Evolutionary conservation across 2,888 invertebrate species (phyloP), one percentile per base, ranked within the genome.

Genomic region (Ligdia adustata): DNA sequence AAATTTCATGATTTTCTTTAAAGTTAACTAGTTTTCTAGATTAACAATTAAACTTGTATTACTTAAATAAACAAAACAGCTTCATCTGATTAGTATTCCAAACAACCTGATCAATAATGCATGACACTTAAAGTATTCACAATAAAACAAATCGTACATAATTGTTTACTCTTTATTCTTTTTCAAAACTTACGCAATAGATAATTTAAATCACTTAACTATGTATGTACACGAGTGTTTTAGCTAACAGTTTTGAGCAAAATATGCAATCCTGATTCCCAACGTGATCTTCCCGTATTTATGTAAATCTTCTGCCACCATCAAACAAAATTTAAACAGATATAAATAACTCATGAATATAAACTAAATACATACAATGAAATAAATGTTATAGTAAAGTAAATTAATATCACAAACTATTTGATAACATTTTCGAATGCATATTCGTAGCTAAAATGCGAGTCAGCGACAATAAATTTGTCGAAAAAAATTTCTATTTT

Each of bases 191-290:
- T 60, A 66, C 61, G 63, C 60, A 65, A 57, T 67, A 57, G 55
- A 64, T 68, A 69, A 67, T 63, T 72, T 70, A 74, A 69, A 37
- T 50, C 42, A 42, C 48, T 63, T 68, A 66, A 63, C 66, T 82
- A 82, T 82, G 75, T 81, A 82, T 80, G 75, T 81, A 82, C 80
- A 84, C 34, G 35, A 54, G 22, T 20, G 41, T 48, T 43, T n/a
- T 42, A 51, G 37, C 15, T 46, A 34, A 46, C 29, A 52, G 28
- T 37, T 33, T 76, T 79, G 77, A 79, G 75, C 75, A 75, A 75
- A 64, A 61, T 41, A 60, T 65, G 60, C 46, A 48, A 55, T 52
- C 56, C 46, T 60, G 61, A 55, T 59, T 63, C 62, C 63, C 45
- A 28, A 53, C 54, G 53, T 57, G 54, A 55, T 52, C 61, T 56